A percentile compares a stretch with the other conserved stretches of the same genome.
phyloP scores from a whole-genome alignment of 2,888 invertebrate species.

The Acanthacorydalis orientalis region DNA sequence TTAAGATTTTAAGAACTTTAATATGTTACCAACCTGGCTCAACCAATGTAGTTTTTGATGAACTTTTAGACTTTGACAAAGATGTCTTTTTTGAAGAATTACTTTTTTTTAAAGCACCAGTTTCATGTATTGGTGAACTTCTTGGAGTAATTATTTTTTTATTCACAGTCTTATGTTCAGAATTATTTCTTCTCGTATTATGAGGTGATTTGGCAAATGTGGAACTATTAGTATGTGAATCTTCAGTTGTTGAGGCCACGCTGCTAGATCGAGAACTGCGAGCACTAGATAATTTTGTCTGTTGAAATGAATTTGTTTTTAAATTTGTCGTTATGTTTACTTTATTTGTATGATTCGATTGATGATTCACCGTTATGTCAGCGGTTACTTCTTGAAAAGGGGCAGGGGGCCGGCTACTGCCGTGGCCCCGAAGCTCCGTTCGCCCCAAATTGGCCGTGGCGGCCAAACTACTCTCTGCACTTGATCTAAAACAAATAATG shows the following conservation, averaged over 20 bases:
- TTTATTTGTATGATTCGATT: neutral
- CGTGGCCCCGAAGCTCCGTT: constrained; percentile 6
- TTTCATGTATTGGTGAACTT: constrained; percentile 2
- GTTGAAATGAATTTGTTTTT: neutral
- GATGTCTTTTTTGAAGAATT: neutral
- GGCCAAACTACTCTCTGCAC: constrained; percentile 3
- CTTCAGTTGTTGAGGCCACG: neutral
- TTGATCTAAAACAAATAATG: constrained; percentile 1
- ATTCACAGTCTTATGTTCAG: neutral
- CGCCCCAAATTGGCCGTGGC: constrained; percentile 7
- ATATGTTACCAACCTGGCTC: neutral
- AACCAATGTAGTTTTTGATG: constrained; percentile 5
- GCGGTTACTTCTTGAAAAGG: neutral
- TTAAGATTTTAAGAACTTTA: too few relatives aligned
- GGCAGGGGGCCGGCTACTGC: constrained; percentile 7
- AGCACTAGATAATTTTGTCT: neutral
- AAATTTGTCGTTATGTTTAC: neutral
- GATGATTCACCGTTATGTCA: neutral
- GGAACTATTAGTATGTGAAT: neutral
- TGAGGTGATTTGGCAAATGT: constrained; percentile 1
- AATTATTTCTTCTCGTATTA: neutral
- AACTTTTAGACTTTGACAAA: neutral
- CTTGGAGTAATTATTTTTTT: constrained; percentile 3
- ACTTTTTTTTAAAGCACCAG: constrained; percentile 3
- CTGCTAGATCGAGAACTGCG: constrained; percentile 2